These are phyloP conservation scores for Eulemur rubriventer DNA, from an alignment of 2,797 vertebrate genomes.

Conservation along the genomic window DNA sequence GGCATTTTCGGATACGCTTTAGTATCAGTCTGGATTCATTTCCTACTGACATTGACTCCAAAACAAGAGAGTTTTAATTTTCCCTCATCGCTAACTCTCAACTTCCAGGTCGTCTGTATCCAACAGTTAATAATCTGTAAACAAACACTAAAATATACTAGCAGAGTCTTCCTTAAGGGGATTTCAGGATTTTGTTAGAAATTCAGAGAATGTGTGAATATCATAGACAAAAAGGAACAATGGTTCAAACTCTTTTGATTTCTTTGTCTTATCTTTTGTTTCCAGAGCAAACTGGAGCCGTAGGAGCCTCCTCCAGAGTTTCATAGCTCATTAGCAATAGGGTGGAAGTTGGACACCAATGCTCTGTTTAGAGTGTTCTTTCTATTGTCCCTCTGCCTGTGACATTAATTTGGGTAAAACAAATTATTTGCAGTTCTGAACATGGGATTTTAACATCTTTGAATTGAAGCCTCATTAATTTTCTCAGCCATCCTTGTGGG, in stretches of 20 bases:
- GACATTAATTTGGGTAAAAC: neutral
- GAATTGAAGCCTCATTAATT: conserved; percentile 9
- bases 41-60: conserved; percentile 5
- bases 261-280: neutral
- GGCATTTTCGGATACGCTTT: conserved; percentile 50
- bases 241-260: neutral
- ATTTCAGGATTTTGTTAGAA: neutral
- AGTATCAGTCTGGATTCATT: conserved; percentile 41
- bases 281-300: neutral
- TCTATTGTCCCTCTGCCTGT: neutral
- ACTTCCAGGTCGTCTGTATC: conserved; percentile 15
- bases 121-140: conserved; percentile 48
- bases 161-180: neutral
- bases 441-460: neutral
- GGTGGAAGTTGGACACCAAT: neutral
- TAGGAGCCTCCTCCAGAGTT: neutral
- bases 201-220: neutral
- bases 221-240: neutral
- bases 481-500: neutral
- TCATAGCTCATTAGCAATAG: neutral
- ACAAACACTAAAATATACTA: conserved; percentile 34
- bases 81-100: conserved; percentile 21
- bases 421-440: neutral
- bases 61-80: conserved; percentile 51
- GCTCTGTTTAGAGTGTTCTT: neutral